Percentiles rank a stretch among this genome's conserved stretches.
These are phyloP conservation scores for Capitulum mitella DNA, from an alignment of 2,888 invertebrate species.

Conservation along the genomic window DNA sequence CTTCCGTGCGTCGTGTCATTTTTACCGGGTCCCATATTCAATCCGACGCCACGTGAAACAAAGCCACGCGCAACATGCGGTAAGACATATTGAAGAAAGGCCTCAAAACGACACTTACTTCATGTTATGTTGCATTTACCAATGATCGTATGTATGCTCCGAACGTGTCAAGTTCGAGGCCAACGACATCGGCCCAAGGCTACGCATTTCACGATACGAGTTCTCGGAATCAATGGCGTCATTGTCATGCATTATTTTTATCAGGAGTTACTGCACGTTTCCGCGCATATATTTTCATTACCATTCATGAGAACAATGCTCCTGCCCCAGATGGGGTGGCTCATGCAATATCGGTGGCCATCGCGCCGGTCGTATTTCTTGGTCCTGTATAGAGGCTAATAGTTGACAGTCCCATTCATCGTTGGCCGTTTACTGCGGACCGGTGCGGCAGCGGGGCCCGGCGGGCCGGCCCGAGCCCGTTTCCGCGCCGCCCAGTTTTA, in stretches of 20 bases:
- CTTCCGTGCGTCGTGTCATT: too few species aligned
- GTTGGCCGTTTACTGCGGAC: too few species aligned
- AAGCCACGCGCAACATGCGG: too few species aligned
- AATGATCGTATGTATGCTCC: neutral
- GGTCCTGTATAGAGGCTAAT: too few species aligned
- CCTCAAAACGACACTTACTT: neutral
- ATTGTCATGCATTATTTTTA: neutral
- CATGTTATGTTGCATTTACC: neutral
- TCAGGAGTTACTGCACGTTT: neutral
- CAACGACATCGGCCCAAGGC: neutral
- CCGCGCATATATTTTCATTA: slow-evolving; percentile 13
- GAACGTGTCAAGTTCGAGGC: neutral
- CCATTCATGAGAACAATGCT: neutral
- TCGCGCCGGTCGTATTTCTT: too few species aligned
- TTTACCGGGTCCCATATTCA: too few species aligned
- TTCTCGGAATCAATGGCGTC: neutral
- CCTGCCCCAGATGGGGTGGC: neutral
- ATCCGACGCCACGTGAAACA: too few species aligned
- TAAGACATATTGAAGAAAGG: neutral
- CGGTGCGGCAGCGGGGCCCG: too few species aligned
- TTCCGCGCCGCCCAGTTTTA: too few species aligned
- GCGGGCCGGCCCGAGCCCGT: too few species aligned
- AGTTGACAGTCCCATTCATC: too few species aligned
- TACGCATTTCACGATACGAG: neutral
- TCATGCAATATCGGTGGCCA: neutral